Evolutionary conservation across 2,888 invertebrate genomes (phyloP), one percentile per base, ranked within the genome.

Genomic region (Eueremaeus valkanovi): DNA sequence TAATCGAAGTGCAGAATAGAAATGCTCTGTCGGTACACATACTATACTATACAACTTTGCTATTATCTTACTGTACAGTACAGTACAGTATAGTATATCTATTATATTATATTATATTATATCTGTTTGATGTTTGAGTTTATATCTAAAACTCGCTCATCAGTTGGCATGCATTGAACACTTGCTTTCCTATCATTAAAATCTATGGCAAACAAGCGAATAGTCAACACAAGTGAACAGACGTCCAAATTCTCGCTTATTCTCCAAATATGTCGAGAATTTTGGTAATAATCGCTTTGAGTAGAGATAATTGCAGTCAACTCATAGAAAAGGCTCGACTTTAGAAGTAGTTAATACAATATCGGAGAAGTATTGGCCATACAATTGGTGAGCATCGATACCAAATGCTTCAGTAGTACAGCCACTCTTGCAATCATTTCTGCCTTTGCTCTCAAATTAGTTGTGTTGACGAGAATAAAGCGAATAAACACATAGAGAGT

Each of bases 241-340:
- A 31, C 18, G 16, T 33, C 27, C 31, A 63, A 63, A 63, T 3
- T 5, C 3, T 58, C 2, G 36, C 36, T 36, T 36, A 58, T 58
- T 63, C 63, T 33, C 16, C 3, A 63, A 63, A 63, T 63, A 63
- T 63, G 63, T 63, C 33, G 63, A 63, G 63, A 63, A 63, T 63
- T 63, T 63, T 63, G 33, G 31, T 18, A 63, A 63, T 63, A 63
- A 63, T 63, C 33, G 33, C 33, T 31, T 29, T 33, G 6, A 24
- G 9, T 33, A 13, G 16, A 29, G 33, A 63, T 63, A 63, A 63
- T 63, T 63, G 63, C 29, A 63, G 63, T 63, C 31, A 63, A 33
- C 29, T 33, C 33, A 16, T 31, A 29, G 29, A 27, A 63, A 63
- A 29, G 63, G 63, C 33, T 63, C 13, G 1, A 16, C 63, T 31